Conservation (phyloP, 2,113 vertebrate genomes). For the Cacatua alba region DNA sequence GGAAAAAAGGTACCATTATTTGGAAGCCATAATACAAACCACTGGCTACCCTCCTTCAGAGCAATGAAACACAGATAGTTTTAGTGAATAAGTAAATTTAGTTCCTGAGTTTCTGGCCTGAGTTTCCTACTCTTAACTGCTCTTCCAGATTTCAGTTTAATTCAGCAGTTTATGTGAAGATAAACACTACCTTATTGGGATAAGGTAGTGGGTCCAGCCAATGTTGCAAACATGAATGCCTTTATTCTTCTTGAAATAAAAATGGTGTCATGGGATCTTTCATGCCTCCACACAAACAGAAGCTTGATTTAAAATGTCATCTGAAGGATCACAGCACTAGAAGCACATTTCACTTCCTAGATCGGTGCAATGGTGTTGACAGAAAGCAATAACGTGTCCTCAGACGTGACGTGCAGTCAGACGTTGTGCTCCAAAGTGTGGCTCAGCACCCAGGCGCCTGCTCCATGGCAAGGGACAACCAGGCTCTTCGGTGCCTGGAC, state of each 20-base stretch:
- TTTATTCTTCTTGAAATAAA: slow-evolving; percentile 66
- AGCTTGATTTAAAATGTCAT: slow-evolving; percentile 61
- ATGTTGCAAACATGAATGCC: slow-evolving; percentile 28
- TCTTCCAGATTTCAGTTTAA: slow-evolving; percentile 10
- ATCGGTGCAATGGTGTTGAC: slow-evolving; percentile 9
- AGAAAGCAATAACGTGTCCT: slow-evolving; percentile 54
- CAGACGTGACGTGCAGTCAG: slow-evolving; percentile 1
- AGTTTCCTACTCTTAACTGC: not conserved
- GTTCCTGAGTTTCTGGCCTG: not conserved
- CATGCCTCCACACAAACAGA: slow-evolving; percentile 29
- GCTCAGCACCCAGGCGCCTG: not conserved
- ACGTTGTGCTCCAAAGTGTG: accelerated
- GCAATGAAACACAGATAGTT: not conserved
- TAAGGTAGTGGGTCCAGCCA: slow-evolving; percentile 29
- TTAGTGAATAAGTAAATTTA: slow-evolving; percentile 25
- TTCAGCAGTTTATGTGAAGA: slow-evolving; percentile 35
- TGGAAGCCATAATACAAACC: not conserved
- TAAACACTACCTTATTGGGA: slow-evolving; percentile 10
- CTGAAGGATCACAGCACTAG: slow-evolving; percentile 42
- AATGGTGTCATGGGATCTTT: slow-evolving; percentile 55
- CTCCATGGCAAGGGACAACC: not conserved
- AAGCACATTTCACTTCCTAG: slow-evolving; percentile 49
- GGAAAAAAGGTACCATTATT: not conserved
- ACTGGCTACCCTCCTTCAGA: not conserved
- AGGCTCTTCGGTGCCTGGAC: not conserved